Evolutionary conservation across 2,797 vertebrate species (phyloP).

Genomic region (Chaetophractus vellerosus): DNA sequence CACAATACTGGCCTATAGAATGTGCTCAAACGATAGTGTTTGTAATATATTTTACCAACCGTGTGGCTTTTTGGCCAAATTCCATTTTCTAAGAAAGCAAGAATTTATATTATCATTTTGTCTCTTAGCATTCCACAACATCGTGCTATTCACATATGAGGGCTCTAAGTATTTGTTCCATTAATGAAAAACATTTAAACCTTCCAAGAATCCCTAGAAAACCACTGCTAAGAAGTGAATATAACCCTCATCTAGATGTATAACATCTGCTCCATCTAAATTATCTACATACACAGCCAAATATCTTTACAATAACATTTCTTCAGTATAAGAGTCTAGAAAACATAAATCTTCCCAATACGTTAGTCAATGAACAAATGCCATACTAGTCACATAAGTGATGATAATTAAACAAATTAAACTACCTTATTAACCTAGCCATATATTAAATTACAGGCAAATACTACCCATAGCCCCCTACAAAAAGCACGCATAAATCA

Average conservation of each 20-base stretch:
- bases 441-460: neutral
- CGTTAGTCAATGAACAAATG: conserved; percentile 31
- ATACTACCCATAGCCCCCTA: neutral
- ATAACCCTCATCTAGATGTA: neutral
- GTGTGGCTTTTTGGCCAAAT: neutral
- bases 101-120: neutral
- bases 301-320: conserved; percentile 25
- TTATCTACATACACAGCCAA: neutral
- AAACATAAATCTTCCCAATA: conserved; percentile 23
- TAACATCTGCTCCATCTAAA: conserved; percentile 35
- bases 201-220: neutral
- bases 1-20: neutral
- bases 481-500: neutral
- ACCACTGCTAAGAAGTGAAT: neutral
- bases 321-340: neutral
- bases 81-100: conserved; percentile 24
- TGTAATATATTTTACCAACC: neutral
- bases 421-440: neutral
- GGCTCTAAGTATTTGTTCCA: neutral
- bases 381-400: conserved; percentile 37
- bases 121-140: neutral
- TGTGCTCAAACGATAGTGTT: neutral
- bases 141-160: neutral
- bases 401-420: conserved; percentile 36
- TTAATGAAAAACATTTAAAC: conserved; percentile 24